Percentiles rank a stretch among this genome's conserved stretches.
phyloP scores from a whole-genome alignment of 2,797 vertebrate species.

The Poliocrania exsul region DNA sequence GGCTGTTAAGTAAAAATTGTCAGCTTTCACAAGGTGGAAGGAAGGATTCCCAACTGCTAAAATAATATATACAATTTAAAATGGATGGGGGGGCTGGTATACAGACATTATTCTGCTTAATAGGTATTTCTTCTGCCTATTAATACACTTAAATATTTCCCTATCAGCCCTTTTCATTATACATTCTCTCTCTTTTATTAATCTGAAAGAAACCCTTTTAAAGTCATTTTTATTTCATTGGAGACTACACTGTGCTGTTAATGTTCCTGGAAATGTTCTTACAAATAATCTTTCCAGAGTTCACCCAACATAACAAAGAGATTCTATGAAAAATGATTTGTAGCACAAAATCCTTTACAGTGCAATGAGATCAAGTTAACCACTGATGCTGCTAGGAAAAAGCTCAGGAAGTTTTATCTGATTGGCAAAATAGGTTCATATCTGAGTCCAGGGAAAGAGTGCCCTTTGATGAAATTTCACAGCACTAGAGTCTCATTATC shows the following conservation, averaged over 20 bases:
- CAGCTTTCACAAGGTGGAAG: conserved; percentile 27
- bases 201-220: background rate
- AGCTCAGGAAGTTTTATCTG: conserved; percentile 71
- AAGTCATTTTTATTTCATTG: conserved; percentile 30
- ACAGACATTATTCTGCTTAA: background rate
- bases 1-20: conserved; percentile 38
- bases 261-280: conserved; percentile 39
- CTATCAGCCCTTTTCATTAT: background rate
- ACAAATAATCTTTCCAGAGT: conserved; percentile 60
- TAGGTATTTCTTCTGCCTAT: conserved; percentile 16
- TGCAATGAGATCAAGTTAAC: conserved; percentile 72
- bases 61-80: conserved; percentile 38
- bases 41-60: background rate
- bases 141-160: background rate
- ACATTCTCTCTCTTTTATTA: background rate
- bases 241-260: background rate
- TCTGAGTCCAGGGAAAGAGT: conserved; percentile 61
- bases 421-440: conserved; percentile 73
- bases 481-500: conserved; percentile 68
- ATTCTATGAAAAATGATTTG: conserved; percentile 72
- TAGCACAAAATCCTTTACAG: conserved; percentile 66
- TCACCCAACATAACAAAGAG: conserved; percentile 66
- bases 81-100: background rate
- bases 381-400: conserved; percentile 61
- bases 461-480: conserved; percentile 74